Percentiles rank a stretch among this genome's conserved stretches.
Evolutionary conservation across 2,797 vertebrate species (phyloP).

Genomic region (Pelodytes ibericus): DNA sequence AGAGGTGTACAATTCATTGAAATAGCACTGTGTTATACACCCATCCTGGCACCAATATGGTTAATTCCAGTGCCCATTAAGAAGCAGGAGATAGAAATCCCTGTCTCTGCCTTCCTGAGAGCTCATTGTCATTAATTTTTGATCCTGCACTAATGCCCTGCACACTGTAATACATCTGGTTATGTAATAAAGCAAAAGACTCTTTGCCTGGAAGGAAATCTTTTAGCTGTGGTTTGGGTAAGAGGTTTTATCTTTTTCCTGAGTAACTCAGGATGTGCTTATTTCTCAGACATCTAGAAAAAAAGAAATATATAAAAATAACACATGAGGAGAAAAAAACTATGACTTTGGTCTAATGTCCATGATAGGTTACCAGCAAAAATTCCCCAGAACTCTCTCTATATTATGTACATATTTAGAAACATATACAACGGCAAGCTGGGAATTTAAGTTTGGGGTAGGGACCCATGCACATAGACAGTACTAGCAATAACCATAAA

Average conservation of each 20-base stretch:
- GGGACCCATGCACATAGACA: too few relatives aligned
- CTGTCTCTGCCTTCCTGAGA: conserved; percentile 16
- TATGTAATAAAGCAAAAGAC: conserved; percentile 21
- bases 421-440: too few relatives aligned
- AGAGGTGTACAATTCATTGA: neutral
- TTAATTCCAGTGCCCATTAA: conserved; percentile 15
- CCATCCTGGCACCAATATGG: too few relatives aligned
- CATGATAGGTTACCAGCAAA: too few relatives aligned
- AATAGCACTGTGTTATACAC: neutral
- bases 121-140: conserved; percentile 38
- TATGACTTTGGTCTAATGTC: too few relatives aligned
- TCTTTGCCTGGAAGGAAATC: conserved; percentile 16
- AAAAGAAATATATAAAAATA: too few relatives aligned
- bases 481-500: too few relatives aligned
- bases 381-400: too few relatives aligned
- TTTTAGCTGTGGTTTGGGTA: too few relatives aligned
- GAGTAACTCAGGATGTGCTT: neutral
- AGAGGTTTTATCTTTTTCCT: neutral
- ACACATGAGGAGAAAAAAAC: too few relatives aligned
- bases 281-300: neutral
- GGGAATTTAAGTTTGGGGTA: too few relatives aligned
- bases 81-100: conserved; percentile 38
- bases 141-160: conserved; percentile 35
- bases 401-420: too few relatives aligned
- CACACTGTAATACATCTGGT: conserved; percentile 39